Base-by-base conservation (phyloP, 2,888 invertebrate species). In the Agrochola litura region DNA sequence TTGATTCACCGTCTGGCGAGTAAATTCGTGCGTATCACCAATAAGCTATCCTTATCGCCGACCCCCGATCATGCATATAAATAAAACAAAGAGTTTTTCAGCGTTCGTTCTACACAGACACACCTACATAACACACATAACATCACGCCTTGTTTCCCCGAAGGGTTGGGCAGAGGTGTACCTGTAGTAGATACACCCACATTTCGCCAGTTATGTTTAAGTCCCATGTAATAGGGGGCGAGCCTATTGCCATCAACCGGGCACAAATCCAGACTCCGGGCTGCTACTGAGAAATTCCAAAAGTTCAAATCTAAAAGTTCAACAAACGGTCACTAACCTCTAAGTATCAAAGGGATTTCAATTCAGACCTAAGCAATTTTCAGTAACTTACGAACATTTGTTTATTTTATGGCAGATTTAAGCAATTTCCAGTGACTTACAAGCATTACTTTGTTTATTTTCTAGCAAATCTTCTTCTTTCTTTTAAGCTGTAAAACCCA, bases 361-460 rank as follows among this genome's bases (percentile, higher is more conserved):
- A 25, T 16, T 49, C 25, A 49, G 41, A 49, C 49, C 74, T 58
- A 49, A 64, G 46, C 43, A 63, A 73, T 8, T 22, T 37, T 41
- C 6, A 14, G 16, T 65, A 74, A 65, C 25, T 76, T 49, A 74
- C 16, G 4, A 49, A 22, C 14, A 46, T 46, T 63, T 74, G 54
- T 76, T 54, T 66, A 66, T 66, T 65, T 75, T 58, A n/a, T 58
- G 75, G 49, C 49, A 58, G 25, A 58, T 75, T 58, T 49, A 58
- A 75, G 75, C 56, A 49, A 58, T 75, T 58, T 66, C n/a, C 1
- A 41, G 58, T 75, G 25, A 41, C 37, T 58, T 41, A 58, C 46
- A 16, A 73, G 4, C 12, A 19, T 8, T 25, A 9, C 30, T 72
- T 22, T 41, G 10, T 22, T 73, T n/a, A 30, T 49, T 41, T 25